These are phyloP conservation scores for Anoncus sp. DNA, from an alignment of 2,888 invertebrate species.

Conservation along the genomic window DNA sequence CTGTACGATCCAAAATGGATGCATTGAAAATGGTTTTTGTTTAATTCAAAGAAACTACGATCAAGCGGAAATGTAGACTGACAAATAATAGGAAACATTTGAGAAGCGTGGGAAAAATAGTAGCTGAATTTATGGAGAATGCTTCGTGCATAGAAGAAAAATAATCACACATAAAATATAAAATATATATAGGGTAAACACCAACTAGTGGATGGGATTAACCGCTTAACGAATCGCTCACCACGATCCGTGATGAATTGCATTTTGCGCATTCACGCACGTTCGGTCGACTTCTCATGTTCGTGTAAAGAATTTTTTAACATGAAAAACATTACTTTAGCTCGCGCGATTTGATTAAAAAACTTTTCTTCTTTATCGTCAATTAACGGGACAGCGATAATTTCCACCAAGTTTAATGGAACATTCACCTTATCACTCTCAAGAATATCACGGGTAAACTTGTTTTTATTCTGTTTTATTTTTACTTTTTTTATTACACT, in stretches of 20 bases:
- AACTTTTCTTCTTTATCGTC: background rate
- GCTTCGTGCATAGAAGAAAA: too few species aligned
- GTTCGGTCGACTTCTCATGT: background rate
- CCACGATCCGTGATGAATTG: background rate
- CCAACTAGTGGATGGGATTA: too few species aligned
- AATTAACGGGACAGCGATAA: background rate
- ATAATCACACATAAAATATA: too few species aligned
- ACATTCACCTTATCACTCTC: slow-evolving; percentile 1
- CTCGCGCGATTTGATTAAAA: background rate
- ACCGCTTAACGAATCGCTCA: background rate
- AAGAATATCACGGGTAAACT: slow-evolving; percentile 23
- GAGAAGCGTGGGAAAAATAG: too few species aligned
- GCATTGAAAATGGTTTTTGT: too few species aligned
- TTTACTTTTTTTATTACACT: background rate
- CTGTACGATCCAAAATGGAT: too few species aligned
- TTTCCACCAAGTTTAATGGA: slow-evolving; percentile 12
- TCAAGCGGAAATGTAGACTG: too few species aligned
- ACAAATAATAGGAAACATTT: too few species aligned
- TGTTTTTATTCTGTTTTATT: slow-evolving; percentile 4
- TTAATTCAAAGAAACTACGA: too few species aligned
- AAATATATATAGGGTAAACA: too few species aligned
- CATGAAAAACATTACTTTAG: background rate
- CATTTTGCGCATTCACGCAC: slow-evolving; percentile 10
- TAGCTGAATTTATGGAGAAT: too few species aligned
- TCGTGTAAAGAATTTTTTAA: background rate